Evolutionary conservation across 1,140 invertebrate species (phyloP), one percentile per base, ranked within the genome.

Genomic region (Leptopilina boulardi): DNA sequence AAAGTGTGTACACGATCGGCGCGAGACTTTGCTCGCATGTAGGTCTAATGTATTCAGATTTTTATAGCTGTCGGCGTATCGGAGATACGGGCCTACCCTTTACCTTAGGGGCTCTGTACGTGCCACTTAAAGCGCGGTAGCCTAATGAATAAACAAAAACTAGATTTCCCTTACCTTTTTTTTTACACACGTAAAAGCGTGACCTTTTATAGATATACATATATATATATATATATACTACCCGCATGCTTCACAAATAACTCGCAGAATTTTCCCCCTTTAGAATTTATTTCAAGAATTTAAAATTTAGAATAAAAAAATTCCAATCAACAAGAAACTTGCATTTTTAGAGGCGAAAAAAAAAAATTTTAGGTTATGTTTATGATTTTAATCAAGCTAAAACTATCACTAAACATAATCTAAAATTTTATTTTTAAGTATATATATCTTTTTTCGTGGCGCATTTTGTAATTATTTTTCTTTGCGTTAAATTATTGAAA

Each of bases 71-170:
- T 84, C 87, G 88, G 88, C 88, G 86, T 89, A 90, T 91, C 88
- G 84, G 86, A 89, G 87, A 90, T 88, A 88, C 84, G 86, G 78
- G 82, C 82, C 80, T 83, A 85, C 84, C 86, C 82, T 79, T 81
- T 80, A 72, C 82, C 78, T 83, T 66, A 75, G 1, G 44, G 34
- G 59, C 23, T 66, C 11, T n/a, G 21, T 66, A 84, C 84, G 85
- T 88, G 87, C 85, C 84, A 89, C 84, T 87, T 89, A 87, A 89
- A 88, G 83, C 81, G 79, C 85, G 85, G 83, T 87, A 84, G 80
- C 87, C 88, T 91, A 90, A 91, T 89, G 89, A 91, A 91, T 90
- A 91, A 91, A 90, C 88, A 90, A 88, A 90, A 91, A 89, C 86
- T 91, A 88, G 86, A 89, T 88, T 89, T 87, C 82, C 85, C 85